Evolutionary conservation across 2,888 invertebrate species (phyloP), one percentile per base, ranked within the genome.

Genomic region (Melitaea athalia): DNA sequence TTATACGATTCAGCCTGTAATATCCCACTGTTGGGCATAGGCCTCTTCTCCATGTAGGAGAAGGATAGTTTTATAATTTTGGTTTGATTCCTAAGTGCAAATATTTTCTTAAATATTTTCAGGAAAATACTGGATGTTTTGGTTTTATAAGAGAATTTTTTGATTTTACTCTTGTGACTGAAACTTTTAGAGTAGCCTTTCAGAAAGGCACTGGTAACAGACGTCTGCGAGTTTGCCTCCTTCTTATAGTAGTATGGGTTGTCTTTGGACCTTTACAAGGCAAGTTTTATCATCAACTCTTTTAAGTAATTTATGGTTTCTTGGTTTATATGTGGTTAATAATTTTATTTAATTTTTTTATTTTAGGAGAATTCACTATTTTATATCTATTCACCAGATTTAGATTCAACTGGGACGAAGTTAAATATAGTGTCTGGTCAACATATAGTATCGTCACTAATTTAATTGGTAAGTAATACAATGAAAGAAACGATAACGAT

Each of bases 221-320:
- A 53, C 92, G 95, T 73, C 93, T 95, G 69, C 94, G 96, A 70
- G 96, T 97, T 5, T 93, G 95, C 74, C 91, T 96, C 74, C 89
- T 97, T 8, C 96, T 97, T 91, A 92, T 97, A 68, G 95, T 96
- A 5, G 96, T 97, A 1, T 96, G 96, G 93, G 96, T 97, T 4
- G 96, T 97, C 52, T 96, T 96, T 78, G 97, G 97, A 67, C 97
- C 97, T 0, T 90, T 96, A 90, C 96, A 97, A 79, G 97, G 97
- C 96, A 86, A 94, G 93, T 24, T 11, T 5, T 31, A 24, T 24
- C 5, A 64, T 38, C 6, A 5, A 38, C 38, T 38, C 38, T 38
- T 38, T 38, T 38, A 38, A 38, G 24, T 45, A 14, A 57, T n/a
- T 3, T 12, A 14, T 53, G 11, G 42, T 12, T 52, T n/a, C 65